Conservation (phyloP, 1,140 invertebrate genomes). For the Leptopilina boulardi region DNA sequence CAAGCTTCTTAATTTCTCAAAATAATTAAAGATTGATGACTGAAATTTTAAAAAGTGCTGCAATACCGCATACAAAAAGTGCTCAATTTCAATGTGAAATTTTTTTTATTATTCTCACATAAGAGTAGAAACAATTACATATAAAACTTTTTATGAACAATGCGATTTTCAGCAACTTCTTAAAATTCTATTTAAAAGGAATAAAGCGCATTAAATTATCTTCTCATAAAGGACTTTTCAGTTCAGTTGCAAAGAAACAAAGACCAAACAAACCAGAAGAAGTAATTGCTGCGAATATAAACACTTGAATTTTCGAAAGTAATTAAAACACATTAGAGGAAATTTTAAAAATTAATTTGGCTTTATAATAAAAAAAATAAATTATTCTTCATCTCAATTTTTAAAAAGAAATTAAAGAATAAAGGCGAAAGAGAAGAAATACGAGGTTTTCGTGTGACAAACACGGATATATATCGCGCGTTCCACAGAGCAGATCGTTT, state of each 20-base stretch:
- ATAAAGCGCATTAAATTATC: not conserved
- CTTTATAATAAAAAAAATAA: too few species aligned
- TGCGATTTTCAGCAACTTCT: conserved; percentile 9
- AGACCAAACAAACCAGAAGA: not conserved
- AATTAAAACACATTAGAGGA: too few species aligned
- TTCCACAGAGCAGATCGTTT: conserved; percentile 7
- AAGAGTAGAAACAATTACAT: not conserved
- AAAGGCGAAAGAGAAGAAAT: not conserved
- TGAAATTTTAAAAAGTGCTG: not conserved
- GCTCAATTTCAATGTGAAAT: not conserved
- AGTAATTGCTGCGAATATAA: not conserved
- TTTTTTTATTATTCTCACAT: not conserved
- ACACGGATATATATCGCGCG: not conserved
- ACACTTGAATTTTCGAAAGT: too few species aligned
- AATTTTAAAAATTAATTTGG: too few species aligned
- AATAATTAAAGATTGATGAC: not conserved
- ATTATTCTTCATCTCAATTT: too few species aligned
- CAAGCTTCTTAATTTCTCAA: not conserved
- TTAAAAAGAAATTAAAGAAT: not conserved
- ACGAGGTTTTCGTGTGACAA: not conserved
- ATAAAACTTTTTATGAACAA: not conserved
- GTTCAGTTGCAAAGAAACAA: not conserved
- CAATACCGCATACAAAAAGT: not conserved
- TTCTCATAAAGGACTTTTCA: not conserved
- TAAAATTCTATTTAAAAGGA: not conserved